Base-by-base conservation (phyloP, 2,797 vertebrate genomes). In the Otus scops region DNA sequence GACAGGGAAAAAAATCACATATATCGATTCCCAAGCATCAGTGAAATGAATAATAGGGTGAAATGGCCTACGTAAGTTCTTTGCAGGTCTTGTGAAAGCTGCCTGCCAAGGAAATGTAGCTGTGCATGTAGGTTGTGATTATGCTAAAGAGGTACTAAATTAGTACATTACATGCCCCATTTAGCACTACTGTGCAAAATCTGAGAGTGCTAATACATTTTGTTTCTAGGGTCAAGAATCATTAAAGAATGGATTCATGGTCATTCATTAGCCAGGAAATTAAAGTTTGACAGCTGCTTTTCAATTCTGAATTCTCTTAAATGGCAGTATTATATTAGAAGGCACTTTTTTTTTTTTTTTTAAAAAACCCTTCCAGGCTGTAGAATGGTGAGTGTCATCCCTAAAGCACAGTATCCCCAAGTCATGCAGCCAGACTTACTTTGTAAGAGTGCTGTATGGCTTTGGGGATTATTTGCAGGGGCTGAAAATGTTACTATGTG, bases 81-180 rank as follows among this genome's bases (percentile, higher is more conserved):
- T 95, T 94, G 80, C 36, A 78, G 92, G 93, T 94, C 94, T 53
- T 13, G 78, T 87, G 96, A 96, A 94, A 97, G 89, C 89, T 89
- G 94, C 93, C 73, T 41, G 36, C 85, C 82, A 88, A 94, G 96
- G 96, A 96, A 97, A 94, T 47, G 41, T 80, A 78, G 81, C 48
- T 48, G 95, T 92, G 94, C 88, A 77, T 75, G 96, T 93, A 97
- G 96, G 94, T 84, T 92, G 93, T 76, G 96, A 95, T 95, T 97
- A 97, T 98, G 97, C 97, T 98, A 98, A 98, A 77, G 69, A 97
- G 97, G 97, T 97, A 97, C 97, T 98, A 98, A 98, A 98, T 98
- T 97, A 97, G 97, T 95, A 97, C 96, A 97, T 98, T 98, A 97
- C 97, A 97, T 51, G 97, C 97, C 97, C 97, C 98, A 98, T 98